Percentiles rank a stretch among this genome's conserved stretches.
Conservation (phyloP, 2,113 vertebrate genomes). For the Myiozetetes cayanensis region DNA sequence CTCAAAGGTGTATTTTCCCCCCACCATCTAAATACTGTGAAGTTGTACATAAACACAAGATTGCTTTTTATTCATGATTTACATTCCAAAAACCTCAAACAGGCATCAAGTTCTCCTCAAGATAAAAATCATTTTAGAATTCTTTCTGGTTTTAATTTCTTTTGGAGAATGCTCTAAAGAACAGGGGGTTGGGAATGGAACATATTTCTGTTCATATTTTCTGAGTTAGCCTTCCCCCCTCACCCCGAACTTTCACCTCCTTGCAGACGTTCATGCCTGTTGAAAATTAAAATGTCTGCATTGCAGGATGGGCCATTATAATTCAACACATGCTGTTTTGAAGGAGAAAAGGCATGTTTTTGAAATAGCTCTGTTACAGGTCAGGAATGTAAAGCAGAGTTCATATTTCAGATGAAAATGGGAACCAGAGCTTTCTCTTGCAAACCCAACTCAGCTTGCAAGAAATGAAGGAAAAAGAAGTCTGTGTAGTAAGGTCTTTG, state of each 20-base stretch:
- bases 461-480: not conserved
- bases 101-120: not conserved
- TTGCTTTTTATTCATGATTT: not conserved
- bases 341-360: constrained; percentile 36
- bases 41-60: not conserved
- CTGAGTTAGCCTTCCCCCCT: not conserved
- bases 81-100: not conserved
- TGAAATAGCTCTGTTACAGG: constrained; percentile 49
- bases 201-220: constrained; percentile 28
- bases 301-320: constrained; percentile 41
- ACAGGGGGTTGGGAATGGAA: not conserved
- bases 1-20: not conserved
- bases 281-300: constrained; percentile 57
- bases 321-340: constrained; percentile 57
- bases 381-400: constrained; percentile 55
- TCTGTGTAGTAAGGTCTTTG: not conserved
- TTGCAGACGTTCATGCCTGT: constrained; percentile 33
- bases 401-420: constrained; percentile 51
- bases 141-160: constrained; percentile 29
- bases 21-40: not conserved
- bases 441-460: not conserved
- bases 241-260: constrained; percentile 17
- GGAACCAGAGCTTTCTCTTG: constrained; percentile 21
- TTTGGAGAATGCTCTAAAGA: not conserved
- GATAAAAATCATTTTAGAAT: not conserved